phyloP scores from a whole-genome alignment of 2,888 invertebrate species.

The Ophion ellenae region DNA sequence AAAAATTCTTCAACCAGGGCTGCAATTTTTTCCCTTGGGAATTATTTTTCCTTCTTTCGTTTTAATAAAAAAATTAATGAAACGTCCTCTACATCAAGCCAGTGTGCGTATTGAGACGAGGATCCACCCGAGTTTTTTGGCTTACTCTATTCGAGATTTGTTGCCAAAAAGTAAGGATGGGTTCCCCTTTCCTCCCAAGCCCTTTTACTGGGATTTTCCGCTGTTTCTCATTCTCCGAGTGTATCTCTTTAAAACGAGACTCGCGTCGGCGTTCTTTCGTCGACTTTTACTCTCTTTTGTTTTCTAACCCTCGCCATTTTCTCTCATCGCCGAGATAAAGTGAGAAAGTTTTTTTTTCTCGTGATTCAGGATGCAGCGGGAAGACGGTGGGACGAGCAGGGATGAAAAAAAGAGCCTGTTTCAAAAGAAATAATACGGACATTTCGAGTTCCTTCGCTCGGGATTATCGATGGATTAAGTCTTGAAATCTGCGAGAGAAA shows the following conservation, averaged over 20 bases:
- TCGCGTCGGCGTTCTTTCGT: constrained; percentile 43
- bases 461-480: constrained; percentile 69
- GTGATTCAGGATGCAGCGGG: constrained; percentile 41
- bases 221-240: constrained; percentile 49
- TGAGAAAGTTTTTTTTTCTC: constrained; percentile 31
- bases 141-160: constrained; percentile 49
- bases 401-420: constrained; percentile 6
- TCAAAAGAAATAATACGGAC: constrained; percentile 30
- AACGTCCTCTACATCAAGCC: constrained; percentile 4
- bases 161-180: constrained; percentile 55
- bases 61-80: background rate
- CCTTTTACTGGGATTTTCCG: constrained; percentile 35
- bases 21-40: no score
- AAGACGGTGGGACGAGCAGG: constrained; percentile 5
- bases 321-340: constrained; percentile 22
- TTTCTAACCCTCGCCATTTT: constrained; percentile 20
- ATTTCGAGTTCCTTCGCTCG: constrained; percentile 23
- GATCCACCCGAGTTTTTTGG: constrained; percentile 36
- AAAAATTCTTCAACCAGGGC: no score
- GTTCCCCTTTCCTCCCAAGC: background rate
- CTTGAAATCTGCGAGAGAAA: constrained; percentile 43
- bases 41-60: no score
- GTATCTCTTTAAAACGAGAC: constrained; percentile 58
- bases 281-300: constrained; percentile 46
- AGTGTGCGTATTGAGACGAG: constrained; percentile 36